These are phyloP conservation scores for Accipiter virgatus DNA, from an alignment of 2,113 vertebrate species.

Conservation along the genomic window DNA sequence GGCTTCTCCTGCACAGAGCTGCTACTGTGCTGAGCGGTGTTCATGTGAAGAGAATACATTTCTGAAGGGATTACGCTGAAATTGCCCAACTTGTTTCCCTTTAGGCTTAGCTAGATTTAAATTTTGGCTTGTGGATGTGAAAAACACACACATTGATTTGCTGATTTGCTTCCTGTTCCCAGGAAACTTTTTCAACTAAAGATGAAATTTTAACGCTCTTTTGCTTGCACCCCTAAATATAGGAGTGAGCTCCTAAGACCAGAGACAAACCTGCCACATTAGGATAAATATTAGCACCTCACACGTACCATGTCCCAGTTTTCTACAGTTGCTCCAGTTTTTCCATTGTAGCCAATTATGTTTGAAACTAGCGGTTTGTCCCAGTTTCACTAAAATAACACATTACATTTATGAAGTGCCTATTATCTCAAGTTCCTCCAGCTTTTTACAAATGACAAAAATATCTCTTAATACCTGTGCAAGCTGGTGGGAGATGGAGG, in stretches of 20 bases:
- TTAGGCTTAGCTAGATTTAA: conserved; percentile 52
- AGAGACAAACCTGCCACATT: not conserved
- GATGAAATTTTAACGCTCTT: not conserved
- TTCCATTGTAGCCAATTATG: conserved; percentile 43
- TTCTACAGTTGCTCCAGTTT: conserved; percentile 6
- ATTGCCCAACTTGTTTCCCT: conserved; percentile 45
- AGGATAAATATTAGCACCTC: conserved; percentile 41
- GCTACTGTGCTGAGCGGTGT: conserved; percentile 5
- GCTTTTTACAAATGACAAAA: conserved; percentile 27
- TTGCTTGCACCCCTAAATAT: not conserved
- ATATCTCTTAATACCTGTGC: not conserved
- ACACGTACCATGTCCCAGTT: not conserved
- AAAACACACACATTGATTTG: not conserved
- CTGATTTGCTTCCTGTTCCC: conserved; percentile 27
- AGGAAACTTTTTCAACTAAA: not conserved
- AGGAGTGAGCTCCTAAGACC: not conserved
- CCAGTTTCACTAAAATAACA: conserved; percentile 62
- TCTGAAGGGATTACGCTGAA: conserved; percentile 58
- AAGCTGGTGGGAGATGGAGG: not conserved
- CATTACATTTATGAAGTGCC: not conserved
- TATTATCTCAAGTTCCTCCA: conserved; percentile 18
- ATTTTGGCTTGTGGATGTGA: conserved; percentile 36
- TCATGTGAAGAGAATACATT: conserved; percentile 41
- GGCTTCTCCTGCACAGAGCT: conserved; percentile 22
- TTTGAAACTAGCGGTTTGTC: conserved; percentile 47